Conservation (phyloP, 2,797 vertebrate species). For the Takifugu rubripes region DNA sequence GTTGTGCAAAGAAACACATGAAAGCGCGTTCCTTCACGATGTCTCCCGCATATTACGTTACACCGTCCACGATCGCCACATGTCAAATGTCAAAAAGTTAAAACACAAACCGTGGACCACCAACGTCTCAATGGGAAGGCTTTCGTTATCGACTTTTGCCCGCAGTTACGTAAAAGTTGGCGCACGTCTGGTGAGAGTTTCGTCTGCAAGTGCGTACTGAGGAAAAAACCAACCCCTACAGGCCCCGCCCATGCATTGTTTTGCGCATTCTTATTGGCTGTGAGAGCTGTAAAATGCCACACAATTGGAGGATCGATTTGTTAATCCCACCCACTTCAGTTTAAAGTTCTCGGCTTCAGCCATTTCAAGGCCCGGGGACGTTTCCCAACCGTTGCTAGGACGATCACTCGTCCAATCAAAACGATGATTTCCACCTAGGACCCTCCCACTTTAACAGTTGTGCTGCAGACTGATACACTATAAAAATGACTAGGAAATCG, state of each 20-base stretch:
- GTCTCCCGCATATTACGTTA: conserved; percentile 33
- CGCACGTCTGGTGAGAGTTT: conserved; percentile 27
- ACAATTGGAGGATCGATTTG: conserved; percentile 22
- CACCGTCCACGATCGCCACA: not conserved
- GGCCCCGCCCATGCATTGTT: conserved; percentile 27
- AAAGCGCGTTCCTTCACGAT: conserved; percentile 28
- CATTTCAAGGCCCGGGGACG: conserved; percentile 59
- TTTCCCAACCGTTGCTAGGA: conserved; percentile 76
- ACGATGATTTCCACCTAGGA: conserved; percentile 20
- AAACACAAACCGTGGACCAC: not conserved
- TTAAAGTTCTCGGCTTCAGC: conserved; percentile 70
- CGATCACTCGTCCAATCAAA: conserved; percentile 63
- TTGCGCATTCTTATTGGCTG: conserved; percentile 60
- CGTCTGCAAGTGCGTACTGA: conserved; percentile 59
- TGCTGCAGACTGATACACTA: conserved; percentile 26
- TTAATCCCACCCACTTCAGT: conserved; percentile 55
- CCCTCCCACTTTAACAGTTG: conserved; percentile 35
- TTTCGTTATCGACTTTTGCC: not conserved
- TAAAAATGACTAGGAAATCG: conserved; percentile 27
- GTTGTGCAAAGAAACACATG: conserved; percentile 22
- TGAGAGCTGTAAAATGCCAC: fast-evolving
- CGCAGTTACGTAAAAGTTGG: conserved; percentile 38
- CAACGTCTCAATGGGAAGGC: not conserved
- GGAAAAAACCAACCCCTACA: conserved; percentile 35
- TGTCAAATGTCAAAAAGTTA: not conserved